Base-by-base conservation (phyloP, 1,140 invertebrate genomes). In the Dendroctonus ponderosae region DNA sequence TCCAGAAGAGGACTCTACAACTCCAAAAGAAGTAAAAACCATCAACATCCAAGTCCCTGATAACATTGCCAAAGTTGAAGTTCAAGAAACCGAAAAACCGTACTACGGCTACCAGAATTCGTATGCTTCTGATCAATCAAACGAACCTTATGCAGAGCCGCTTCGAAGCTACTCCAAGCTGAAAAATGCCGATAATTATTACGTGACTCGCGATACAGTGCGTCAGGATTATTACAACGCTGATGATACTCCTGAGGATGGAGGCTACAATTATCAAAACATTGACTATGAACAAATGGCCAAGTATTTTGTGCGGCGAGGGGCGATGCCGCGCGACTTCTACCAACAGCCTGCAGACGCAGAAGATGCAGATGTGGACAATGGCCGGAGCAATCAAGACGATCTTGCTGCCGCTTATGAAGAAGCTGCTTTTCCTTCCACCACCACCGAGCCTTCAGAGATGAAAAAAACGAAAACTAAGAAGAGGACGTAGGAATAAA, bases 11-110 rank as follows among this genome's bases (percentile, higher is more conserved):
- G 51, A 62, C 5, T 3, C 42, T 38, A 7, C n/a, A 14, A 37
- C 37, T 12, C 7, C 14, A 6, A 61, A 60, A 39, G 49, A 64
- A 61, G 42, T 65, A 0, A 69, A 69, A 61, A 69, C 61, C 5
- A 69, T 69, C 9, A 69, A 69, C 26, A 65, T 69, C 37, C 62
- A 65, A 9, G 40, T 69, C 5, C 67, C 67, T 6, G 56, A 64
- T 7, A 56, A 65, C 14, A 42, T 69, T 7, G 62, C 56, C 8
- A 62, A 69, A 49, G 62, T 69, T n/a, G 57, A 69, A 54, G 62
- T 69, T 6, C 41, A 69, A 46, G 67, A 69, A 63, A 26, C 54
- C 0, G 67, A 69, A 51, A 42, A 37, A 6, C 48, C 67, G 40
- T 64, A 54, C 15, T 58, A 64, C 7, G 39, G 26, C 7, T 50